Evolutionary conservation across 2,797 vertebrate species (phyloP), one percentile per base, ranked within the genome.

Genomic region (Allobates femoralis): DNA sequence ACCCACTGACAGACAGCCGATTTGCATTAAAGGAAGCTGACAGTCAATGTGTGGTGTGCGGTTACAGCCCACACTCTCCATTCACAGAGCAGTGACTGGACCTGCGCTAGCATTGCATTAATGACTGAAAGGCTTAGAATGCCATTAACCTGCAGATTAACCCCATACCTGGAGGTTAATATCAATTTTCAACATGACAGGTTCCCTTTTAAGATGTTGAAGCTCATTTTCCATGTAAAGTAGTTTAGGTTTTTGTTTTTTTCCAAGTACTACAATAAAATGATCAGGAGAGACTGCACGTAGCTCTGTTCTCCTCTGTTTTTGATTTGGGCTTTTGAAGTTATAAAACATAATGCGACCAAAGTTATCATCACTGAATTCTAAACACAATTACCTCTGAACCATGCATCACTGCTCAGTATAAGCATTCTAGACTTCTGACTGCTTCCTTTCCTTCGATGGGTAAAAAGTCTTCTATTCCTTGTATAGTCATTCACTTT

Each of bases 371-470:
- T 67, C 21, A 66, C 34, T 41, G 21, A 37, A 50, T 73, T 75
- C 74, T 78, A 84, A 77, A 84, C 74, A 84, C 28, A 41, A 64
- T 84, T 66, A 77, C 34, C 50, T 84, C 21, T 46, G 41, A 69
- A 85, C 58, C 74, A 53, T 66, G 50, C 50, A 58, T n/a, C 11
- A 78, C 26, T 32, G 30, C 83, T 55, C 37, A 79, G 51, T 69
- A 55, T 71, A 81, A 66, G n/a, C 79, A 32, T 18, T n/a, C 30
- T 71, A 14, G 67, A 18, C n/a, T 53, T 32, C 74, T 76, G 21
- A 55, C 26, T 30, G 10, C 74, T 19, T 76, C 1, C 74, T 46
- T 75, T 75, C 37, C 19, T 32, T 12, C 23, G n/a, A n/a, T 74
- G 37, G 6, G 0, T 50, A 26, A 26, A 46, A 14, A 26, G 46